These are phyloP conservation scores for Meteorus colon DNA, from an alignment of 2,888 invertebrate species.

Conservation along the genomic window DNA sequence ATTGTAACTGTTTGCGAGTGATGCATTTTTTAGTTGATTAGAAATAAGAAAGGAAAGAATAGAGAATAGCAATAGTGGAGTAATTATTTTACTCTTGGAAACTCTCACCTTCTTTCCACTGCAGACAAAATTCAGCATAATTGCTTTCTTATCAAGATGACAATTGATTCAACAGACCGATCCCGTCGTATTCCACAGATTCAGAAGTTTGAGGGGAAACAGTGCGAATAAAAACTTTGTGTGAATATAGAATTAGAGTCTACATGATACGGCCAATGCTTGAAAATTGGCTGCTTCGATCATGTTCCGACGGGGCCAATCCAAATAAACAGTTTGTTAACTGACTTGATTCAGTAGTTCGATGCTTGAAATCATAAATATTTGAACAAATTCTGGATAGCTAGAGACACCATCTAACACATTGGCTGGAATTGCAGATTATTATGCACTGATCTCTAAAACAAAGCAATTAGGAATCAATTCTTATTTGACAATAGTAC, in stretches of 20 bases:
- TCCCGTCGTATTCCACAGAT: no score
- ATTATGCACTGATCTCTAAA: no score
- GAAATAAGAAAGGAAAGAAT: background rate
- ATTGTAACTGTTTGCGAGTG: background rate
- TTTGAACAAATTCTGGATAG: constrained; percentile 2
- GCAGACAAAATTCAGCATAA: no score
- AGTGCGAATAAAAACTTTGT: background rate
- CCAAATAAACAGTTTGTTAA: constrained; percentile 56
- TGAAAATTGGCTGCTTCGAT: constrained; percentile 37
- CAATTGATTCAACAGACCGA: no score
- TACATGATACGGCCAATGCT: background rate
- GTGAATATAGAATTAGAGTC: background rate
- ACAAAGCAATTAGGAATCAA: no score
- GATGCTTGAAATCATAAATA: constrained; percentile 19
- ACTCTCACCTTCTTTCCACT: no score
- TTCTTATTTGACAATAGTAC: no score
- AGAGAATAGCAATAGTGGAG: background rate
- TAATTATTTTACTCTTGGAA: background rate
- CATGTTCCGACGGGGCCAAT: constrained; percentile 51
- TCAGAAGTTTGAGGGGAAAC: background rate
- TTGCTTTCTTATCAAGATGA: no score
- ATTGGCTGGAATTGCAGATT: background rate
- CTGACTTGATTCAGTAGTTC: constrained; percentile 32
- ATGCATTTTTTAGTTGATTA: background rate
- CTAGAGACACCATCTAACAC: background rate